A percentile compares a stretch with the other conserved stretches of the same genome.
These are phyloP conservation scores for Microctonus aethiopoides DNA, from an alignment of 2,888 invertebrate genomes.

Conservation along the genomic window DNA sequence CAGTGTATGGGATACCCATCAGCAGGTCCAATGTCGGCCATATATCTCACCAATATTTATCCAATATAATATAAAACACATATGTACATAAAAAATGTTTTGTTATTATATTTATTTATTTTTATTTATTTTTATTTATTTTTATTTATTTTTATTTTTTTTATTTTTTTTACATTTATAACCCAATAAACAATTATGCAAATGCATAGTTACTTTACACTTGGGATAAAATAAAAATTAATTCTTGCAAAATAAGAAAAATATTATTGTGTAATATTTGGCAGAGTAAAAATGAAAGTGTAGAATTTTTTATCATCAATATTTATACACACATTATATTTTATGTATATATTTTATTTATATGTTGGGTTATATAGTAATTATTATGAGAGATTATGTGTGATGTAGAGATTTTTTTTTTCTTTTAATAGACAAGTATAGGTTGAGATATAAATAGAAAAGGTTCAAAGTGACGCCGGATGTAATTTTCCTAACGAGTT, in stretches of 20 bases:
- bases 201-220: not conserved
- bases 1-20: constrained; percentile 34
- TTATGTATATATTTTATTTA: not conserved
- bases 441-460: not conserved
- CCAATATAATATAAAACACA: too few species aligned
- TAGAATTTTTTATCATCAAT: too few species aligned
- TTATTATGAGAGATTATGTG: not conserved
- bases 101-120: too few species aligned
- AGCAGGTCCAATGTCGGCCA: constrained; percentile 29
- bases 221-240: not conserved
- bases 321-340: too few species aligned
- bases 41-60: constrained; percentile 18
- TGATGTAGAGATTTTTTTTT: not conserved
- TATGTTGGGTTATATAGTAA: not conserved
- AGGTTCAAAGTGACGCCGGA: not conserved
- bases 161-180: not conserved
- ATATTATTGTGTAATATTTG: not conserved
- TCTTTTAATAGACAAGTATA: not conserved
- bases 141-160: not conserved
- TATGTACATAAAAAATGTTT: too few species aligned
- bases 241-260: too few species aligned
- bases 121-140: too few species aligned
- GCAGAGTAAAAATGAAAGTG: not conserved
- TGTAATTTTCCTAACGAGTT: not conserved
- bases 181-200: not conserved